Evolutionary conservation across 2,888 invertebrate species (phyloP).

Genomic region (Chalcis sispes): DNA sequence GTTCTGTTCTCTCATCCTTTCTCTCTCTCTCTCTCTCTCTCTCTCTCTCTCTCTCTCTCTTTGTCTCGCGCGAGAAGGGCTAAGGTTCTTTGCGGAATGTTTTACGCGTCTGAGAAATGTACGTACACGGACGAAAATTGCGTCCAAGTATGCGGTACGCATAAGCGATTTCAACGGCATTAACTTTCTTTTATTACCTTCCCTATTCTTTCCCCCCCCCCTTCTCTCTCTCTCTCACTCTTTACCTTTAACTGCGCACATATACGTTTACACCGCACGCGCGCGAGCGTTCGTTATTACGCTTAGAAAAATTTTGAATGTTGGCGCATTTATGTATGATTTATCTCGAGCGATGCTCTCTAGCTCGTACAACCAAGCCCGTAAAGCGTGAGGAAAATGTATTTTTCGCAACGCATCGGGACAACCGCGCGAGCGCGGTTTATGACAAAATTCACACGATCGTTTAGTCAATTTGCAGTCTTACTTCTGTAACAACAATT

Average conservation of each 20-base stretch:
- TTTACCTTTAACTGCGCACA: neutral
- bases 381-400: slow-evolving; percentile 29
- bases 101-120: slow-evolving; percentile 40
- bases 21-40: neutral
- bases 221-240: no score
- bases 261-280: slow-evolving; percentile 1
- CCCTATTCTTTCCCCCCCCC: slow-evolving; percentile 10
- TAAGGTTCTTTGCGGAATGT: slow-evolving; percentile 21
- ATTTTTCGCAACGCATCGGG: slow-evolving; percentile 27
- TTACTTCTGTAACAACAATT: slow-evolving; percentile 10
- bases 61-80: neutral
- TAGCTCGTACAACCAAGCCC: neutral
- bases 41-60: neutral
- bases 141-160: slow-evolving; percentile 8
- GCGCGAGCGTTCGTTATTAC: slow-evolving; percentile 32
- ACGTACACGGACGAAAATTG: slow-evolving; percentile 49
- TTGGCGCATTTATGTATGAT: slow-evolving; percentile 37
- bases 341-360: slow-evolving; percentile 14
- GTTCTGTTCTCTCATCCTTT: slow-evolving; percentile 57
- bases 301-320: slow-evolving; percentile 36
- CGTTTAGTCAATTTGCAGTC: slow-evolving; percentile 29
- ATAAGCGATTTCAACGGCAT: slow-evolving; percentile 37
- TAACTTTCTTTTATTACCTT: slow-evolving; percentile 43
- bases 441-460: slow-evolving; percentile 30
- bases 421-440: slow-evolving; percentile 6